Evolutionary conservation across 2,113 vertebrate species (phyloP).

Genomic region (Apodemus sylvaticus): DNA sequence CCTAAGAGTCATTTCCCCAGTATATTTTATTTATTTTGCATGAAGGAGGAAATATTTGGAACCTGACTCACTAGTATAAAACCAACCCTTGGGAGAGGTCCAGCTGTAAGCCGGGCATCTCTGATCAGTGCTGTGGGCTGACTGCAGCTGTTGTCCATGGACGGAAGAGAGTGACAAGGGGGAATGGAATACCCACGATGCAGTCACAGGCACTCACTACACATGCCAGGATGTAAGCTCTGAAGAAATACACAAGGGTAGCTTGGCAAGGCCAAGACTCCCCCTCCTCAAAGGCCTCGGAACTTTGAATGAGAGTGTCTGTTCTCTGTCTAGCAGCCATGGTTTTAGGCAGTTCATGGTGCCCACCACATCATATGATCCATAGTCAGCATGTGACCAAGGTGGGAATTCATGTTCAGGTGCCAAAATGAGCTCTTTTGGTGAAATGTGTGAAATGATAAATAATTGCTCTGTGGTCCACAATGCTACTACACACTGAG

Average conservation of each 20-base stretch:
- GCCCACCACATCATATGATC: not conserved
- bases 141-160: slow-evolving; percentile 41
- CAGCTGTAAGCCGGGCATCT: slow-evolving; percentile 61
- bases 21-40: slow-evolving; percentile 14
- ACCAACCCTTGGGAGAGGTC: slow-evolving; percentile 67
- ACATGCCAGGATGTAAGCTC: not conserved
- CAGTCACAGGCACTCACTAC: not conserved
- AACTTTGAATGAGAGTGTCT: not conserved
- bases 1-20: slow-evolving; percentile 28
- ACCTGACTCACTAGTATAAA: slow-evolving; percentile 46
- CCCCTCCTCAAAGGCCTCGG: too few relatives aligned
- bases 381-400: not conserved
- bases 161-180: slow-evolving; percentile 14
- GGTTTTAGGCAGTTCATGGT: not conserved
- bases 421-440: slow-evolving; percentile 40
- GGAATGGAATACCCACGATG: not conserved
- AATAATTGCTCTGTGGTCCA: not conserved
- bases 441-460: not conserved
- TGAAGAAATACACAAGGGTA: not conserved
- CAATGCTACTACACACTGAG: not conserved
- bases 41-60: slow-evolving; percentile 48
- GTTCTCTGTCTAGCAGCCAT: not conserved
- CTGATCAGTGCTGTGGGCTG: slow-evolving; percentile 33
- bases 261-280: not conserved
- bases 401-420: slow-evolving; percentile 41